These are phyloP conservation scores for Pocillopora grandis DNA, from an alignment of 92 coral and sea anemone species.

Conservation along the genomic window DNA sequence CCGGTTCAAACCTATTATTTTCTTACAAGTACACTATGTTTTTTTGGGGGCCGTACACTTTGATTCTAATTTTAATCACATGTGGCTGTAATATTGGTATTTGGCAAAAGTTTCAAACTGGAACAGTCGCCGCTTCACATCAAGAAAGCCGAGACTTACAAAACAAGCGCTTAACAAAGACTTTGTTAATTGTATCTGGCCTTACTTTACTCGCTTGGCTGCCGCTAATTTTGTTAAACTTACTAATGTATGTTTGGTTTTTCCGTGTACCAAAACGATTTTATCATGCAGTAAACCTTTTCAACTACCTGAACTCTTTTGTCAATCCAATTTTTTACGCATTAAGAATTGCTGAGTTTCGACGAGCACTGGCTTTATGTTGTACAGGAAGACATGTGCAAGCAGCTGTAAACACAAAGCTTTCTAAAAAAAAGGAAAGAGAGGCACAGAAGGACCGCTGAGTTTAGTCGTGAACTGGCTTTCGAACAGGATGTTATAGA, in stretches of 20 bases:
- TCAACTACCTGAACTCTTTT: background rate
- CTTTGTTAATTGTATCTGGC: background rate
- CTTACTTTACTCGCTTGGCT: background rate
- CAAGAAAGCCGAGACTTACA: background rate
- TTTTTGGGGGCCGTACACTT: too few relatives aligned
- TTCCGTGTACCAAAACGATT: background rate
- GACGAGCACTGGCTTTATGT: background rate
- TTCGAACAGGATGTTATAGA: too few relatives aligned
- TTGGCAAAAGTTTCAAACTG: background rate
- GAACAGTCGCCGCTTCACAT: background rate
- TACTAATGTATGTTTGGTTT: background rate
- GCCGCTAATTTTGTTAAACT: background rate
- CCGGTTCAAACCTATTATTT: too few relatives aligned
- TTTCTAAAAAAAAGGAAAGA: too few relatives aligned
- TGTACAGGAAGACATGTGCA: background rate
- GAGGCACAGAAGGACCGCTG: too few relatives aligned
- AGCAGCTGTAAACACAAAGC: background rate
- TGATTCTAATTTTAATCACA: background rate
- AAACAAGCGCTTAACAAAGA: background rate
- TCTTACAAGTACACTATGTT: too few relatives aligned
- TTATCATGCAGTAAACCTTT: background rate
- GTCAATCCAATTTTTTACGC: background rate
- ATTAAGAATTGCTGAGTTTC: constrained; percentile 2
- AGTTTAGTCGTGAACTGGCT: too few relatives aligned
- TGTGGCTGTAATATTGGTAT: background rate